Evolutionary conservation across 2,797 vertebrate genomes (phyloP).

Genomic region (Phoxinus dragarum): DNA sequence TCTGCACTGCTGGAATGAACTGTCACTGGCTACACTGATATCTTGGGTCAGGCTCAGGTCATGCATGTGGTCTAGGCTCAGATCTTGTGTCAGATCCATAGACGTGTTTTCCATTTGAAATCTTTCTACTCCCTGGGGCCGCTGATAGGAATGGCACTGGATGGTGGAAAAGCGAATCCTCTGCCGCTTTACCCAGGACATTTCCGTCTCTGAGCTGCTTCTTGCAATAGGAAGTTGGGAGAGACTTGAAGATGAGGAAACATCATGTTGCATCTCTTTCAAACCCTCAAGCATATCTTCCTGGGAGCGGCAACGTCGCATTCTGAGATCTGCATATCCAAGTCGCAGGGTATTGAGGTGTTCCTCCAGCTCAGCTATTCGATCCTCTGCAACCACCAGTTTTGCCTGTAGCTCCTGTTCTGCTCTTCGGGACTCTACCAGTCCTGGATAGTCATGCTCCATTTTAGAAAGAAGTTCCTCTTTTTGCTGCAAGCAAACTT

Average conservation of each 20-base stretch:
- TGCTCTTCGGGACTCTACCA: slow-evolving; percentile 71
- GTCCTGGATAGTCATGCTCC: slow-evolving; percentile 66
- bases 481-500: slow-evolving; percentile 85
- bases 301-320: slow-evolving; percentile 71
- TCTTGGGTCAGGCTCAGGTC: slow-evolving; percentile 80
- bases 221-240: slow-evolving; percentile 65
- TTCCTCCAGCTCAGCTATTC: slow-evolving; percentile 77
- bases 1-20: slow-evolving; percentile 73
- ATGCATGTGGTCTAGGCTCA: slow-evolving; percentile 79
- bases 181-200: slow-evolving; percentile 83
- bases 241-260: slow-evolving; percentile 56
- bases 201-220: slow-evolving; percentile 75
- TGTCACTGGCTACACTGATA: slow-evolving; percentile 75
- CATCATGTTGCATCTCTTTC: slow-evolving; percentile 56
- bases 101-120: slow-evolving; percentile 77
- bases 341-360: slow-evolving; percentile 78
- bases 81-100: slow-evolving; percentile 69
- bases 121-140: slow-evolving; percentile 79
- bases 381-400: slow-evolving; percentile 78
- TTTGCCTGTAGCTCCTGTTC: slow-evolving; percentile 78
- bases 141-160: slow-evolving; percentile 92
- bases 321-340: slow-evolving; percentile 76
- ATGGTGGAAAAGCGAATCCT: slow-evolving; percentile 93
- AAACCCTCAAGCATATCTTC: slow-evolving; percentile 64
- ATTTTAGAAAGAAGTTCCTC: slow-evolving; percentile 85